Base-by-base conservation (phyloP, 37 sponge, comb jelly and placozoan species). In the Bolinopsis microptera region DNA sequence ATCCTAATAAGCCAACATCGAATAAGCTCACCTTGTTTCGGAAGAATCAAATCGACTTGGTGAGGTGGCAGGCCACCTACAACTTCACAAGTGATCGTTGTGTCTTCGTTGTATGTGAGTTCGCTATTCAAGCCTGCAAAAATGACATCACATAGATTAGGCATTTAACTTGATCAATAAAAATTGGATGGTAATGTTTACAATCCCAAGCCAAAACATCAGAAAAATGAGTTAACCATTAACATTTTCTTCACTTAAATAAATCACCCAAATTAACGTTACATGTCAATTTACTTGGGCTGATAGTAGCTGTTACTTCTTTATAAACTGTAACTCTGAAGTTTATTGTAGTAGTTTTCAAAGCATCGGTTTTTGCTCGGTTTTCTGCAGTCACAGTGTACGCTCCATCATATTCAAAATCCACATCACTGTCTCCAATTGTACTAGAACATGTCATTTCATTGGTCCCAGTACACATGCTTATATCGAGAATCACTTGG, bases 321-420 rank as follows among this genome's bases (percentile, higher is more conserved):
- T 35, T 77, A 32, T 33, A 77, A 77, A 77, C 35, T 22, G 33
- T 32, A 2, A 77, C 80, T 33, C 33, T 77, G 35, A 77, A 77
- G 0, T 1, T 16, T 16, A 2, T 35, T 33, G 37, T 77, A 16
- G 1, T 36, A 77, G 35, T 35, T 35, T 77, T 35, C 36, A 33
- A 34, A 8, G 21, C 80, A 35, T 77, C 1, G 3, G 28, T 18
- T 33, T 0, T 13, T 33, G 80, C 80, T 34, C 21, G 1, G 37
- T 77, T 77, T 35, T 77, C 1, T 32, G 80, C 80, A 35, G 80
- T 77, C 21, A 77, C 32, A 22, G 80, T 77, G 80, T 77, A 77
- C 9, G 2, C 32, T 1, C 80, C 80, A 34, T 77, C 80, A 77
- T 77, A 16, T 32, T 18, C 27, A 32, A 32, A 77, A 18, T 77